Conservation (phyloP, 2,113 vertebrate species). For the Heterotilapia buettikoferi region DNA sequence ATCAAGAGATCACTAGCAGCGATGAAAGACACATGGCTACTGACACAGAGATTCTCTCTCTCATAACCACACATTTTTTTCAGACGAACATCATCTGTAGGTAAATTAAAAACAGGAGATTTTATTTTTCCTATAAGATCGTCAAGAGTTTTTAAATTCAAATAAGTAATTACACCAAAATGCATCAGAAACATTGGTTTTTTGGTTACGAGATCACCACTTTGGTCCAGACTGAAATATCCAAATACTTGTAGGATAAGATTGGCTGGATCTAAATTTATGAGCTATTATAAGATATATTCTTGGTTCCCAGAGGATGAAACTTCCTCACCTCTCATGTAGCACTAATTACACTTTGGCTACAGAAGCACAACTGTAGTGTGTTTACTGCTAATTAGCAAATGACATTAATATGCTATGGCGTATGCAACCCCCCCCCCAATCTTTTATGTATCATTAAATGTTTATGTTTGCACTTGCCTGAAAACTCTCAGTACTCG, state of each 20-base stretch:
- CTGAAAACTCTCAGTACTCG: fast-evolving
- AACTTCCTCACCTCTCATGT: background rate
- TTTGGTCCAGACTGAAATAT: background rate
- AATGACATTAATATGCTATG: background rate
- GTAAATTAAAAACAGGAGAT: background rate
- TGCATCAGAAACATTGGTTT: background rate
- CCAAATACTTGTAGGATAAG: background rate
- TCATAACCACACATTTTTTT: background rate
- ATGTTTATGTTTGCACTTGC: background rate
- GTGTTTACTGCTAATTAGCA: background rate
- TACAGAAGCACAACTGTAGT: background rate
- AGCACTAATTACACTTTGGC: background rate
- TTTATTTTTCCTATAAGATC: background rate
- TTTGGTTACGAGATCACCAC: background rate
- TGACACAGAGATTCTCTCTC: background rate
- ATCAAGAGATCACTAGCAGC: background rate
- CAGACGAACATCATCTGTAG: fast-evolving
- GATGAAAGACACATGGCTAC: background rate
- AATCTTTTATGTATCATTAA: background rate
- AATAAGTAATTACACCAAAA: background rate
- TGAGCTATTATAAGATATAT: background rate
- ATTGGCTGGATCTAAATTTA: background rate
- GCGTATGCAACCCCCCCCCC: fast-evolving
- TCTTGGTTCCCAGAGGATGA: background rate
- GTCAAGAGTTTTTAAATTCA: background rate